These are phyloP conservation scores for Enteromius argenteus DNA, from an alignment of 2,797 vertebrate species.

Conservation along the genomic window DNA sequence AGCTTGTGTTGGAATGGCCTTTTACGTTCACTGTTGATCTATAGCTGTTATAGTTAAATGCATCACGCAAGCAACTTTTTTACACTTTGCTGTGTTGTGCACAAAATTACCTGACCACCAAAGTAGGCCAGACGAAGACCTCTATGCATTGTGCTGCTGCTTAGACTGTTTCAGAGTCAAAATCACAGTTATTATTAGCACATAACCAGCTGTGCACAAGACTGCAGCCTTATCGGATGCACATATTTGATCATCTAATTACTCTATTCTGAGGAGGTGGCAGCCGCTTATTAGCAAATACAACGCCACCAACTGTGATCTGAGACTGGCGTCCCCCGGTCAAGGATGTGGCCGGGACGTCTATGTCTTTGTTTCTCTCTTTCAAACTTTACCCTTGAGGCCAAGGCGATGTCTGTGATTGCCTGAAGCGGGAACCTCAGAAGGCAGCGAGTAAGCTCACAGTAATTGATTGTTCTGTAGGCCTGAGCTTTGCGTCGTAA, in stretches of 20 bases:
- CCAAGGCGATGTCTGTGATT: background rate
- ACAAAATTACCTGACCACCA: slow-evolving; percentile 11
- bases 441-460: slow-evolving; percentile 23
- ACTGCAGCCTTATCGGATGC: slow-evolving; percentile 31
- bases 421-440: slow-evolving; percentile 24
- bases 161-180: slow-evolving; percentile 15
- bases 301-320: slow-evolving; percentile 32
- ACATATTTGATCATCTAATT: slow-evolving; percentile 52
- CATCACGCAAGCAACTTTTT: background rate
- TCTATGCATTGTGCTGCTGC: slow-evolving; percentile 32
- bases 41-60: slow-evolving; percentile 11
- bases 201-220: slow-evolving; percentile 34
- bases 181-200: slow-evolving; percentile 50
- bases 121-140: slow-evolving; percentile 37
- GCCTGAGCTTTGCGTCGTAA: slow-evolving; percentile 48
- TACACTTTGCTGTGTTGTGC: slow-evolving; percentile 29
- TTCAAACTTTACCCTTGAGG: slow-evolving; percentile 42
- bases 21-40: slow-evolving; percentile 17
- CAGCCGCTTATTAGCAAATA: slow-evolving; percentile 55
- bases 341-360: slow-evolving; percentile 7
- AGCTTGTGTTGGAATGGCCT: slow-evolving; percentile 19
- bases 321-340: slow-evolving; percentile 22
- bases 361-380: slow-evolving; percentile 38
- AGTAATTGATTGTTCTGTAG: slow-evolving; percentile 55
- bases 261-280: slow-evolving; percentile 43